Evolutionary conservation across 2,797 vertebrate genomes (phyloP), one percentile per base, ranked within the genome.

Genomic region (Halcyon badia): DNA sequence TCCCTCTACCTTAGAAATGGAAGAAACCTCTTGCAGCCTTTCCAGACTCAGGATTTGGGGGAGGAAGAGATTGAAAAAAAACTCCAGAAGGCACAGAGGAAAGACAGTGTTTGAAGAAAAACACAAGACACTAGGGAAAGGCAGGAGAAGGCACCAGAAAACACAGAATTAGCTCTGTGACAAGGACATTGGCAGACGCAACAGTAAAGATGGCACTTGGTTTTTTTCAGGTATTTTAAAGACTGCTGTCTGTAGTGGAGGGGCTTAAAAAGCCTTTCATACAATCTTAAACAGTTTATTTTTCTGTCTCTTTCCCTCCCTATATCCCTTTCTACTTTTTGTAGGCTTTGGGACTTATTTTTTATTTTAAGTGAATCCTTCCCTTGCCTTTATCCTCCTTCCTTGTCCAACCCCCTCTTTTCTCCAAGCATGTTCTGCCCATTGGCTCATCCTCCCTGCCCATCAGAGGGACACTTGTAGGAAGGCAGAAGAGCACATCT

Each of bases 401-500:
- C 16, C 21, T 94, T 60, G 31, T 4, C 28, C n/a, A 84, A 18
- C 20, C 7, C 6, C 4, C 2, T 7, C n/a, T 79, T 64, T 88
- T 71, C 48, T 65, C 51, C 22, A 70, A 87, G 60, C 39, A 54
- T 0, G 1, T 30, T 51, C 28, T 49, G 51, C 35, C 85, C 93
- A 92, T 73, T 65, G 78, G 78, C 48, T 68, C 39, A 52, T 66
- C 82, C 91, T 97, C 79, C 86, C 60, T 92, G 78, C 28, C 57
- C 94, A 85, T 91, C 92, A 92, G 91, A 89, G 91, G 83, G 54
- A 44, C 60, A 76, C 48, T 77, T 52, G 31, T 7, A 94, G 88
- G 82, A 95, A 94, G 83, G 66, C 49, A 87, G 54, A 82, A 87
- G 58, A 85, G n/a, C 76, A 81, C 13, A 0, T 66, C 39, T 87